Conservation (phyloP, 2,113 vertebrate species). For the Rhinichthys klamathensis region DNA sequence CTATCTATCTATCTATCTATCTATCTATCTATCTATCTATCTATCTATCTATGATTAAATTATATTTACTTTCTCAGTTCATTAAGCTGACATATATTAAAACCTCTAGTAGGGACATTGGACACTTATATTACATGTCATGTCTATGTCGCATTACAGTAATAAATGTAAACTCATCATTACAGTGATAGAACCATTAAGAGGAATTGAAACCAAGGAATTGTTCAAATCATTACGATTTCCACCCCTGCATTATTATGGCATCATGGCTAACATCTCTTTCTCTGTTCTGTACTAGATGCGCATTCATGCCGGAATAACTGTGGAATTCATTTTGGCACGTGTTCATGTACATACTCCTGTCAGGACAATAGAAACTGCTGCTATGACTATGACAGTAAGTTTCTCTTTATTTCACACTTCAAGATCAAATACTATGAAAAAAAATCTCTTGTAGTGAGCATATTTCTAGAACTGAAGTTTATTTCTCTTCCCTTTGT, state of each 20-base stretch:
- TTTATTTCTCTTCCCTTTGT: background rate
- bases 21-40: background rate
- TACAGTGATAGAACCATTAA: background rate
- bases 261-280: too few species aligned
- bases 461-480: background rate
- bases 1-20: background rate
- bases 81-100: background rate
- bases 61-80: background rate
- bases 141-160: background rate
- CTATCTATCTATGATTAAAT: background rate
- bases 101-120: background rate
- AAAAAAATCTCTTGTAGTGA: background rate
- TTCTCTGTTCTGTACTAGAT: constrained; percentile 39
- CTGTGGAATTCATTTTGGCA: constrained; percentile 60
- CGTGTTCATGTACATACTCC: constrained; percentile 67
- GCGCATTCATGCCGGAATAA: constrained; percentile 52
- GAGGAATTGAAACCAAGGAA: background rate
- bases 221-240: background rate
- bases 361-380: constrained; percentile 62
- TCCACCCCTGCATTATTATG: background rate
- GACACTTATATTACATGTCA: too few species aligned
- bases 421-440: background rate
- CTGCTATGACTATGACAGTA: constrained; percentile 61
- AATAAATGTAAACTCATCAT: background rate
- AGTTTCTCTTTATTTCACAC: background rate